Evolutionary conservation across 2,888 invertebrate genomes (phyloP), one percentile per base, ranked within the genome.

Genomic region (Plagodis dolabraria): DNA sequence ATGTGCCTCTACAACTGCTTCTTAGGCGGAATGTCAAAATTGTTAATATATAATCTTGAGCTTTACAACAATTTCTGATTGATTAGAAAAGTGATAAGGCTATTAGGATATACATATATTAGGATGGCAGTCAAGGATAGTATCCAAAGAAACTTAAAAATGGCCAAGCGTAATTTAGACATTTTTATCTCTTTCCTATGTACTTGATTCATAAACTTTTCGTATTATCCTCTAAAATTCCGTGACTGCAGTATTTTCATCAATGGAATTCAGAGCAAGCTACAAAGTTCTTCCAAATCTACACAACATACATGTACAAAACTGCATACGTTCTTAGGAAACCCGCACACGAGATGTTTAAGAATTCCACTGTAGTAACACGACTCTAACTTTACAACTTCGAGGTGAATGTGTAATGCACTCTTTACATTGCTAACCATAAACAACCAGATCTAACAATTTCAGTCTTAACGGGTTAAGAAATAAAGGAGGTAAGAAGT

Each of bases 341-440:
- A 56, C 64, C 65, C 65, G 44, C 44, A 55, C 57, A 40, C 55
- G 56, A 49, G 49, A 63, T 74, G 71, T 74, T 76, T 80, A 75
- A 78, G 60, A 71, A 81, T 81, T 80, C 81, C 68, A 69, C 54
- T 66, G 67, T 63, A 70, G 75, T 77, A 71, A 71, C 76, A 70
- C 74, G 72, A 75, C 76, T 76, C 64, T 68, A 76, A 81, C 81
- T 78, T 78, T 71, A 79, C 78, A 78, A 71, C 66, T 70, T 60
- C 60, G 70, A 60, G 60, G 67, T 74, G 79, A 77, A 82, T 79
- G 80, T 76, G 77, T 82, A 80, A 82, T 81, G 79, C 80, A 80
- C 75, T 77, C 71, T 74, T 60, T 70, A 74, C 70, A 65, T 66
- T 49, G 64, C 70, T 54, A 63, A 57, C 53, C 60, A 64, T 22